Base-by-base conservation (phyloP, 2,113 vertebrate genomes). In the Lepus americanus region DNA sequence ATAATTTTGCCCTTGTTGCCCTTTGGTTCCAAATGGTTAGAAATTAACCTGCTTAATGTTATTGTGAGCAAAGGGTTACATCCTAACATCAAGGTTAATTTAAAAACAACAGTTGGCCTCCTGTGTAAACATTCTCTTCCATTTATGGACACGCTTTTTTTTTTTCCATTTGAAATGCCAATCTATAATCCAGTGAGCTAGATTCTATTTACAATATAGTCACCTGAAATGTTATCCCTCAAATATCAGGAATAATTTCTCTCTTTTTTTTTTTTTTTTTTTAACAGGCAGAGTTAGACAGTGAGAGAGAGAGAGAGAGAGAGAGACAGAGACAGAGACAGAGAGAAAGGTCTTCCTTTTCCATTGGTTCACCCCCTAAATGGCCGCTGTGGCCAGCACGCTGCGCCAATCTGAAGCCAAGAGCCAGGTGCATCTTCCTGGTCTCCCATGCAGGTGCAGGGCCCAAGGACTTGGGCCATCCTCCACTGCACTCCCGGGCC, bases 1-100 rank as follows among this genome's bases (percentile, higher is more conserved):
- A 53, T 90, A 89, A 89, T 87, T 90, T 87, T 70, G 14, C 9
- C 51, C 63, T 51, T 80, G 11, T 44, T 78, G 89, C 25, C 9
- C 22, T 81, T 82, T 88, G 81, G 87, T 88, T 92, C 4, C 16
- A 55, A 31, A 22, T 90, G 85, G 70, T 93, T 96, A 86, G 67
- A 97, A 96, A 95, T 95, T 67, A 94, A 95, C 61, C 49, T 49
- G 39, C 61, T 90, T 91, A 87, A 87, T 92, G 39, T 61, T 78
- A 17, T 83, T 89, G 31, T 90, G 70, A 55, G 33, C 53, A 89
- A 94, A 96, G 88, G 51, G 90, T 97, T 97, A 97, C 95, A 79
- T 90, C n/a, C 73, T 90, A 95, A 87, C 93, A 95, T 96, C 73
- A 92, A 93, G 79, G 95, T 96, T 94, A 96, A 95, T 95, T 69